phyloP scores from a whole-genome alignment of 2,113 vertebrate species.

The Equus quagga region DNA sequence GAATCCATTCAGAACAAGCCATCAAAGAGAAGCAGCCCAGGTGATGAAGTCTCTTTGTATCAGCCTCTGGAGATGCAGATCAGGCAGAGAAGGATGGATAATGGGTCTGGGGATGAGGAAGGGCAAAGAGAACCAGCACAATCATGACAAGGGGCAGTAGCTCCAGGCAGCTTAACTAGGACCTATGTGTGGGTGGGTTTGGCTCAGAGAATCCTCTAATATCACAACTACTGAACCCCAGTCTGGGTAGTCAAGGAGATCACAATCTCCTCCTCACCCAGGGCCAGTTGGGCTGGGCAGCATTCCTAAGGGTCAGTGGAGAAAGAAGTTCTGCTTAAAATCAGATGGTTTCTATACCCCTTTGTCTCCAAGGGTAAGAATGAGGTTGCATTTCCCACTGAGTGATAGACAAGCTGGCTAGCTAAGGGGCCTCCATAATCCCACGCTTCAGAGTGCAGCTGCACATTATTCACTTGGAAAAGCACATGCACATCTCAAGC shows the following conservation, averaged over 20 bases:
- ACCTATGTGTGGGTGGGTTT: not conserved
- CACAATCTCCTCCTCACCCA: not conserved
- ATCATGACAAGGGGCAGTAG: not conserved
- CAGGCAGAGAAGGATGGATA: not conserved
- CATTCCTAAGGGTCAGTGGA: too few species aligned
- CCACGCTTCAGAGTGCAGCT: not conserved
- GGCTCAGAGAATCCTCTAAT: not conserved
- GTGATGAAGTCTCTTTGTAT: not conserved
- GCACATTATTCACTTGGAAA: not conserved
- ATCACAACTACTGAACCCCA: not conserved
- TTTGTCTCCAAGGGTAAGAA: not conserved
- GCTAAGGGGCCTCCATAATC: too few species aligned
- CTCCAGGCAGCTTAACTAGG: not conserved
- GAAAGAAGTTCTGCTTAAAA: not conserved
- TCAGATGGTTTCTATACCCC: not conserved
- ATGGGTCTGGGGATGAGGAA: not conserved
- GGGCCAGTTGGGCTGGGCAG: not conserved
- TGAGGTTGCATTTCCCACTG: not conserved
- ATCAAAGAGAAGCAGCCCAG: not conserved
- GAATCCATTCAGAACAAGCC: not conserved
- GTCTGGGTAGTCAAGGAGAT: not conserved
- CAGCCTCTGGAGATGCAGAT: not conserved
- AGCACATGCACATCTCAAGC: not conserved
- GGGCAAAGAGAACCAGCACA: not conserved
- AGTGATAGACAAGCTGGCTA: not conserved